Percentiles rank a stretch among this genome's conserved stretches.
phyloP scores from a whole-genome alignment of 2,113 vertebrate species.

The Oxygymnocypris stewartii region DNA sequence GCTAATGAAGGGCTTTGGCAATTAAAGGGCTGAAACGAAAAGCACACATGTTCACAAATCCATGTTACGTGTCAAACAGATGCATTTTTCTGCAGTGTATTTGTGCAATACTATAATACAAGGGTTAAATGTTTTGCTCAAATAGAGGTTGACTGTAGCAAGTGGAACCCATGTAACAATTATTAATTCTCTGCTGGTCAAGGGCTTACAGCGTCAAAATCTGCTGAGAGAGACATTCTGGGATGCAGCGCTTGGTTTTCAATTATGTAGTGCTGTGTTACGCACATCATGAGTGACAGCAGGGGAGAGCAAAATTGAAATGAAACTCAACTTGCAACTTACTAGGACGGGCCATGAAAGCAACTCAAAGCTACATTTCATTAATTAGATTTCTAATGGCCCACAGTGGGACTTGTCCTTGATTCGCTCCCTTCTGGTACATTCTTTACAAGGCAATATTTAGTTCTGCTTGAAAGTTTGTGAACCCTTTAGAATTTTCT shows the following conservation, averaged over 20 bases:
- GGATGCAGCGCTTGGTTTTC: conserved; percentile 47
- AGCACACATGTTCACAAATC: neutral
- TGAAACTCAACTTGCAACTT: conserved; percentile 25
- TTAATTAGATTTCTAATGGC: conserved; percentile 18
- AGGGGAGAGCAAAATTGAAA: conserved; percentile 31
- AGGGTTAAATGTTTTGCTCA: conserved; percentile 46
- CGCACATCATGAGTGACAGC: conserved; percentile 38
- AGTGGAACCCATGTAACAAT: conserved; percentile 40
- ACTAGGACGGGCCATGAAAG: conserved; percentile 7
- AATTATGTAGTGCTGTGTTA: conserved; percentile 41
- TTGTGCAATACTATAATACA: conserved; percentile 1
- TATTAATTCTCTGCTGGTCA: conserved; percentile 48
- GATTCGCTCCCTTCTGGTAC: neutral
- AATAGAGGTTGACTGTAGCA: conserved; percentile 32
- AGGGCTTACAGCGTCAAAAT: conserved; percentile 41
- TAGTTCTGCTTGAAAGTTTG: no score
- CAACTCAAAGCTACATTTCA: conserved; percentile 21
- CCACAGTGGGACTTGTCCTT: conserved; percentile 32
- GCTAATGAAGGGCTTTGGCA: conserved; percentile 6
- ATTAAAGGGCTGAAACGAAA: conserved; percentile 9
- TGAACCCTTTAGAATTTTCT: no score
- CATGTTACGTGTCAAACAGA: conserved; percentile 17
- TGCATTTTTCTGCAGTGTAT: neutral
- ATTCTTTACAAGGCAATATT: conserved; percentile 20
- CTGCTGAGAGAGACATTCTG: conserved; percentile 39